phyloP scores from a whole-genome alignment of 1,140 invertebrate genomes.

The Brachionus koreanus region DNA sequence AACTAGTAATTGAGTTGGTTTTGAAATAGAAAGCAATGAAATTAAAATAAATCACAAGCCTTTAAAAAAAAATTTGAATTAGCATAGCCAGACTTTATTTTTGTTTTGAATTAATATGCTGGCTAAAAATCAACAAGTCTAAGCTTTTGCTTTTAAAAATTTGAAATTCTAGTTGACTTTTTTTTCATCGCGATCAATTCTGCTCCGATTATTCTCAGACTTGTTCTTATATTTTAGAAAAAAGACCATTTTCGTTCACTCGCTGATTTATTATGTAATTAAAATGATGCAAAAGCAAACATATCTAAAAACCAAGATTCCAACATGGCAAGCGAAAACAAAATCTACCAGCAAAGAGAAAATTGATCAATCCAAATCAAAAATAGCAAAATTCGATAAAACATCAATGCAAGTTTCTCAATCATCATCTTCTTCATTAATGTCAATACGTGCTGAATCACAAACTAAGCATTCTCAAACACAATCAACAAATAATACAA shows the following conservation, averaged over 20 bases:
- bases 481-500: slow-evolving; percentile 26
- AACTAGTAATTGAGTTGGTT: slow-evolving; percentile 27
- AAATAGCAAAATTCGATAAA: not conserved
- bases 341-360: not conserved
- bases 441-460: slow-evolving; percentile 38
- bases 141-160: not conserved
- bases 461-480: slow-evolving; percentile 25
- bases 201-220: slow-evolving; percentile 26
- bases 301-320: not conserved
- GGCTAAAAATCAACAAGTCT: not conserved
- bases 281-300: slow-evolving; percentile 37
- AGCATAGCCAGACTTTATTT: not conserved
- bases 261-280: not conserved
- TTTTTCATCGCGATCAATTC: slow-evolving; percentile 10
- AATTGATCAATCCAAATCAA: not conserved
- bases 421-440: slow-evolving; percentile 23
- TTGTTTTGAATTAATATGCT: not conserved
- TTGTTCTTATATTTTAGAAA: not conserved
- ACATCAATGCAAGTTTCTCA: not conserved
- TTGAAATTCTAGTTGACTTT: not conserved
- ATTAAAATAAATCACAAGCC: slow-evolving; percentile 14
- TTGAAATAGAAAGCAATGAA: not conserved
- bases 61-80: slow-evolving; percentile 3
- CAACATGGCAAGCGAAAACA: slow-evolving; percentile 29
- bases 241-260: not conserved